Percentiles rank a stretch among this genome's conserved stretches.
Evolutionary conservation across 2,797 vertebrate species (phyloP).

Genomic region (Poecilia picta): DNA sequence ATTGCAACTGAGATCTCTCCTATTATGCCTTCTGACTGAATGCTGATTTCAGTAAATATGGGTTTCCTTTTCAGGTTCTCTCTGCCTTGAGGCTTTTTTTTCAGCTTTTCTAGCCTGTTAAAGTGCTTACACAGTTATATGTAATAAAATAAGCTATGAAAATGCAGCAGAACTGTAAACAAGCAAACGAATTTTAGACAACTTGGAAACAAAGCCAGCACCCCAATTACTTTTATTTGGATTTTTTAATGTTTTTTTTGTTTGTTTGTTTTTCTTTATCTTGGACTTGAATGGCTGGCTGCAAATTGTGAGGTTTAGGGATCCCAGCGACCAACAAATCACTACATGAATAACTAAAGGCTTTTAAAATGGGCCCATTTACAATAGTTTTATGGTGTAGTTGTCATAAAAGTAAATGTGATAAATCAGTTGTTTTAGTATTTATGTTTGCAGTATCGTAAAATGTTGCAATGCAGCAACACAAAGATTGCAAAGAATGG

Average conservation of each 20-base stretch:
- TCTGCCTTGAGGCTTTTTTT: background rate
- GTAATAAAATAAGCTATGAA: background rate
- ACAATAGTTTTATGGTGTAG: background rate
- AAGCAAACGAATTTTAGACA: slow-evolving; percentile 10
- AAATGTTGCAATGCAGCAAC: background rate
- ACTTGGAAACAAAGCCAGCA: slow-evolving; percentile 3
- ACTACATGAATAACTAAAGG: background rate
- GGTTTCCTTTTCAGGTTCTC: slow-evolving; percentile 5
- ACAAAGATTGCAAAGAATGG: background rate
- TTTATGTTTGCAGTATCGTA: background rate
- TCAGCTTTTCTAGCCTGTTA: background rate
- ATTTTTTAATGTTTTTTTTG: background rate
- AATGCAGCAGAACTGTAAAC: background rate
- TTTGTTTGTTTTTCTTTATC: background rate
- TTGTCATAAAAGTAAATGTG: background rate
- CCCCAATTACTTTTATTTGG: slow-evolving; percentile 17
- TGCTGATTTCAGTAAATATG: slow-evolving; percentile 12
- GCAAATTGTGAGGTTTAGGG: background rate
- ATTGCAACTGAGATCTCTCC: slow-evolving; percentile 1
- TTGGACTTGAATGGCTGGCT: background rate
- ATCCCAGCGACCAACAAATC: background rate
- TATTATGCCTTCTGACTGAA: slow-evolving; percentile 2
- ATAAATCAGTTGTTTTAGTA: background rate
- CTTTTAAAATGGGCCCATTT: background rate
- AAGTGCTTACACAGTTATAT: background rate